Conservation (phyloP, 2,797 vertebrate species). For the Eulemur albifrons region DNA sequence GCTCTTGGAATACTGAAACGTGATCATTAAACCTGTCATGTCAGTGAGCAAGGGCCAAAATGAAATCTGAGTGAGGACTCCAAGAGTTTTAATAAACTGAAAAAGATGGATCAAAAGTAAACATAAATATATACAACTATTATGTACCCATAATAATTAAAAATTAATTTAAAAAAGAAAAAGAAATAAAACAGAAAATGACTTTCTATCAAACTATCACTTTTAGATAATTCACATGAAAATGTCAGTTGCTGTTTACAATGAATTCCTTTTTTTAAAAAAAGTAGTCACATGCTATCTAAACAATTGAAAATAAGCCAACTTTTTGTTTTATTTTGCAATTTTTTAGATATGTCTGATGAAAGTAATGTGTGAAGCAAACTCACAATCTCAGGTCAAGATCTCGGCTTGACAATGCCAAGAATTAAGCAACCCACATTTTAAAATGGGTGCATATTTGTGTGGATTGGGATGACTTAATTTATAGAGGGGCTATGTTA, state of each 20-base stretch:
- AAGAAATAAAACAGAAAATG: not conserved
- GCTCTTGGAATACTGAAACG: constrained; percentile 30
- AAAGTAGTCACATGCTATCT: not conserved
- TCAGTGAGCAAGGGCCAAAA: not conserved
- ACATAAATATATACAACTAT: not conserved
- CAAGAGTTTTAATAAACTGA: not conserved
- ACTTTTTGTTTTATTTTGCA: not conserved
- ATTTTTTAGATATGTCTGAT: not conserved
- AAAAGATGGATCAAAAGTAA: not conserved
- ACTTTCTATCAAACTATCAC: not conserved
- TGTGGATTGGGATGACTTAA: not conserved
- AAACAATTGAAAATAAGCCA: not conserved
- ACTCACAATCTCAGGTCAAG: not conserved
- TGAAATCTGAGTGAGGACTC: constrained; percentile 13
- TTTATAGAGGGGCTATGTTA: not conserved
- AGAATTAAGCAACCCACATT: not conserved
- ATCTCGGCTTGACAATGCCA: not conserved
- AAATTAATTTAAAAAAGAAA: not conserved
- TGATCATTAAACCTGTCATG: constrained; percentile 50
- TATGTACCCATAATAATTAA: not conserved
- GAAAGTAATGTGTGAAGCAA: not conserved
- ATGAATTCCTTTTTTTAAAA: not conserved
- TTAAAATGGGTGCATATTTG: not conserved
- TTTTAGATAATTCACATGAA: not conserved
- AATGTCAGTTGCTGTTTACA: not conserved